These are phyloP conservation scores for Bagarius yarrelli DNA, from an alignment of 2,113 vertebrate species.

Conservation along the genomic window DNA sequence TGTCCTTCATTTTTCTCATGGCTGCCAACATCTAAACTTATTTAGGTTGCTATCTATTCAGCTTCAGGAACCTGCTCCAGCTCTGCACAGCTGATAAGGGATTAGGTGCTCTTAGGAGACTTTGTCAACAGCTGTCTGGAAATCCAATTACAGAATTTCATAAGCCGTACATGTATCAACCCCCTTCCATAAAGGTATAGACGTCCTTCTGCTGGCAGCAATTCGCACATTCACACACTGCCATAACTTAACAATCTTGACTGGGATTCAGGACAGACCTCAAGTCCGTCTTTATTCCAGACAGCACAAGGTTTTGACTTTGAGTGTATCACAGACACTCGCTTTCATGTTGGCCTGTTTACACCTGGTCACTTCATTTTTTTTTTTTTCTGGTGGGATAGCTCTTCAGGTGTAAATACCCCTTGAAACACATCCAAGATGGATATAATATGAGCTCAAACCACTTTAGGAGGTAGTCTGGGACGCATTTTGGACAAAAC, in stretches of 20 bases:
- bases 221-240: not conserved
- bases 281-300: not conserved
- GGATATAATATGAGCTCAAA: too few relatives aligned
- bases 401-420: too few relatives aligned
- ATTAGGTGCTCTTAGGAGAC: conserved; percentile 74
- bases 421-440: too few relatives aligned
- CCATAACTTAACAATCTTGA: not conserved
- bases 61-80: conserved; percentile 53
- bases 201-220: not conserved
- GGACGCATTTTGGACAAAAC: too few relatives aligned
- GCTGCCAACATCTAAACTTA: conserved; percentile 11
- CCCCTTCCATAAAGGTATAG: conserved; percentile 56
- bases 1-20: conserved; percentile 21
- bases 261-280: not conserved
- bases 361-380: too few relatives aligned
- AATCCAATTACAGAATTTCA: conserved; percentile 80
- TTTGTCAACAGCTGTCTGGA: conserved; percentile 77
- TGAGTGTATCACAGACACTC: not conserved
- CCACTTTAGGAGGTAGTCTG: too few relatives aligned
- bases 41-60: conserved; percentile 29
- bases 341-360: not conserved
- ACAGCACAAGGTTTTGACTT: not conserved
- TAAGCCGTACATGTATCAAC: conserved; percentile 75
- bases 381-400: too few relatives aligned
- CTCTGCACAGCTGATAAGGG: conserved; percentile 70